Conservation (phyloP, 2,888 invertebrate species). For the Miltochrista miniata region DNA sequence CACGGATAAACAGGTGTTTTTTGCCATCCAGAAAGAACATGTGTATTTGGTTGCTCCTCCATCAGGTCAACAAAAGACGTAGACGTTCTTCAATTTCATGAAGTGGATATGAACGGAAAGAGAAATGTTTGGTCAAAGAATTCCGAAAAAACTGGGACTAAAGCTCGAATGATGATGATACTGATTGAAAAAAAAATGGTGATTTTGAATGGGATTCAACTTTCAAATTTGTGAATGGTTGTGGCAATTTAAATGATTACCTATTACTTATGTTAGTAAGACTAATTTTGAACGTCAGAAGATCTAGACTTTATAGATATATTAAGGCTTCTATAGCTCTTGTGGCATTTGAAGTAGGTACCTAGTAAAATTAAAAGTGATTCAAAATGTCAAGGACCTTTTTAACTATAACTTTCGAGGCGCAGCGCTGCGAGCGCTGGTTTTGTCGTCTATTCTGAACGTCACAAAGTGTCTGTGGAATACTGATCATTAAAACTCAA, state of each 20-base stretch:
- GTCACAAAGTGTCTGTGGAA: conserved; percentile 27
- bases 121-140: too few relatives aligned
- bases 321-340: conserved; percentile 4
- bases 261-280: not conserved
- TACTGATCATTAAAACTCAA: too few relatives aligned
- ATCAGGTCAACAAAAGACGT: too few relatives aligned
- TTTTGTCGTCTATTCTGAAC: conserved; percentile 32
- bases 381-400: conserved; percentile 51
- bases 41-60: too few relatives aligned
- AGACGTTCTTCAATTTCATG: too few relatives aligned
- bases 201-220: too few relatives aligned
- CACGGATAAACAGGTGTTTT: too few relatives aligned
- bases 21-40: too few relatives aligned
- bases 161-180: too few relatives aligned
- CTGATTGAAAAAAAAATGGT: too few relatives aligned
- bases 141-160: too few relatives aligned
- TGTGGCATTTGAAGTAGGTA: conserved; percentile 38
- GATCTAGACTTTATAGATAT: not conserved
- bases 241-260: not conserved
- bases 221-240: not conserved
- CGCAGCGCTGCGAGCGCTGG: conserved; percentile 21
- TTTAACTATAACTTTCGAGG: conserved; percentile 17
- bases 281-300: not conserved
- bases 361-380: conserved; percentile 45
- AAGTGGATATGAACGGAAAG: too few relatives aligned